Evolutionary conservation across 1,140 invertebrate genomes (phyloP).

Genomic region (Drosophila virilis): DNA sequence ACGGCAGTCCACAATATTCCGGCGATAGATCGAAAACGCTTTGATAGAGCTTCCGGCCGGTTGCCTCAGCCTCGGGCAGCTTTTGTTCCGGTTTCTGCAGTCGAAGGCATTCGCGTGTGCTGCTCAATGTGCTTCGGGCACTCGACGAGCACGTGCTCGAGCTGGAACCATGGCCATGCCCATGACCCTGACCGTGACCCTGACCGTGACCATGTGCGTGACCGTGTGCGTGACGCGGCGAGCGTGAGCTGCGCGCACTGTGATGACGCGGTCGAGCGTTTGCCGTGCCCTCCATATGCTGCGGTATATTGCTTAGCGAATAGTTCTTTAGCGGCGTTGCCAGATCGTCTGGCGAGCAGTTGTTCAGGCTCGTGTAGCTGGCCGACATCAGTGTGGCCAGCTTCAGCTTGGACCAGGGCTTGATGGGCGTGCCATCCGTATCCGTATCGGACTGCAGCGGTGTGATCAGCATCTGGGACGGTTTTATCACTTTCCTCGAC

Average conservation of each 20-base stretch:
- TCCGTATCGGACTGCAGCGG: constrained; percentile 71
- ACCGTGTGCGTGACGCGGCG: constrained; percentile 24
- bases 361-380: constrained; percentile 78
- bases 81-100: constrained; percentile 66
- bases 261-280: constrained; percentile 42
- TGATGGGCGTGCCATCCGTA: constrained; percentile 77
- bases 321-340: constrained; percentile 71
- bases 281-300: constrained; percentile 54
- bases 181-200: constrained; percentile 18
- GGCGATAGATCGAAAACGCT: constrained; percentile 95
- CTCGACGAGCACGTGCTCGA: constrained; percentile 52
- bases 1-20: constrained; percentile 93
- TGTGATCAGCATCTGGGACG: constrained; percentile 47
- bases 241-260: constrained; percentile 60
- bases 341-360: constrained; percentile 69
- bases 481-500: constrained; percentile 57
- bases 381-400: constrained; percentile 80
- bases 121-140: constrained; percentile 26
- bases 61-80: constrained; percentile 44
- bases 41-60: constrained; percentile 64
- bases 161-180: constrained; percentile 33
- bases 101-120: constrained; percentile 54
- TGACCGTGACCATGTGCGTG: constrained; percentile 33
- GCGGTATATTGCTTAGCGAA: constrained; percentile 74
- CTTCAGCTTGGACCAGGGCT: constrained; percentile 83